A percentile compares a stretch with the other conserved stretches of the same genome.
Conservation (phyloP, 2,113 vertebrate genomes). For the Lophochroa leadbeateri region DNA sequence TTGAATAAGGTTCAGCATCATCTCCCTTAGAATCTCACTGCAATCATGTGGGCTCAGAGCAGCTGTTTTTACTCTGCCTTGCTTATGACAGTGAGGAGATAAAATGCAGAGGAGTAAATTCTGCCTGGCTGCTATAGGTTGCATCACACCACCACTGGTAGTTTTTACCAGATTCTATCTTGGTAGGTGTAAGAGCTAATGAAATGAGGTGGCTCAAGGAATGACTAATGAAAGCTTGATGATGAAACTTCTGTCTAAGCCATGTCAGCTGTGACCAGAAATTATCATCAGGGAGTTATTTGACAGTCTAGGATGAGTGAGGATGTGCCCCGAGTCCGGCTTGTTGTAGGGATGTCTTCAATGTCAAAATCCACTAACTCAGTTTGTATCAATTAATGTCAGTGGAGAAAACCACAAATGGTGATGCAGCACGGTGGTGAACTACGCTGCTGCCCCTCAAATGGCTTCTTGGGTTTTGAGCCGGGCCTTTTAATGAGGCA, state of each 20-base stretch:
- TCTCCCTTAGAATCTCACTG: constrained; percentile 17
- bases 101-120: constrained; percentile 25
- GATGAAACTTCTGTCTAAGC: neutral
- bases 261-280: neutral
- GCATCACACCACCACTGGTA: neutral
- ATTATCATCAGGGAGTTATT: neutral
- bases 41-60: constrained; percentile 19
- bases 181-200: neutral
- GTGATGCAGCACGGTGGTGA: neutral
- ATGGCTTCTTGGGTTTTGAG: neutral
- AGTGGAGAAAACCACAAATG: neutral
- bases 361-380: neutral
- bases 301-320: neutral
- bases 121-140: constrained; percentile 13
- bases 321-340: neutral
- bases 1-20: constrained; percentile 6
- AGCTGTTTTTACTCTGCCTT: constrained; percentile 34
- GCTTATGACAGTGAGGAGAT: constrained; percentile 33
- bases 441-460: neutral
- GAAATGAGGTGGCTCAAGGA: neutral
- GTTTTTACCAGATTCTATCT: constrained; percentile 22
- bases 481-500: neutral
- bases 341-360: neutral
- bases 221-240: neutral
- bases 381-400: neutral